These are phyloP conservation scores for Cantharis rufa DNA, from an alignment of 2,888 invertebrate genomes.

Conservation along the genomic window DNA sequence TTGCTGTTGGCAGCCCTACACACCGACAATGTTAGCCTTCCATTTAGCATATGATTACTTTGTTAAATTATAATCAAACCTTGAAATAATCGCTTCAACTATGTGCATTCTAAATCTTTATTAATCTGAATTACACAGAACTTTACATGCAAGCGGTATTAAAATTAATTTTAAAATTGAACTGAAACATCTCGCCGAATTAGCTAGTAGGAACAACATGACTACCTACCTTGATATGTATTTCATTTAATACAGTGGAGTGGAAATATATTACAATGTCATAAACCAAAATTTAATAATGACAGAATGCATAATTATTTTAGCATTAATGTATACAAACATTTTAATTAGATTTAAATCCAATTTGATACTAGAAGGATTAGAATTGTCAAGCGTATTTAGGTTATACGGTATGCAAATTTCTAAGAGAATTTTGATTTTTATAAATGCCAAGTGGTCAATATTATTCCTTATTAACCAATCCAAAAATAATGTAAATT, in stretches of 20 bases:
- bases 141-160: background rate
- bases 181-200: background rate
- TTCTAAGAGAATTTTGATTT: background rate
- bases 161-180: background rate
- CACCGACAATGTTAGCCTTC: too few species aligned
- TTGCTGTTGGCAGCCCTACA: too few species aligned
- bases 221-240: background rate
- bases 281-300: background rate
- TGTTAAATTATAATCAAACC: too few species aligned
- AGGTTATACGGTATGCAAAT: background rate
- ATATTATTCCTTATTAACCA: background rate
- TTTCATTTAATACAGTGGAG: background rate
- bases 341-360: background rate
- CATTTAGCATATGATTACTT: too few species aligned
- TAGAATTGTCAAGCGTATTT: background rate
- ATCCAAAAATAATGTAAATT: background rate
- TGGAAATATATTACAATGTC: background rate
- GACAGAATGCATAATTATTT: background rate
- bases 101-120: too few species aligned
- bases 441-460: background rate
- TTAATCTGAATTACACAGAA: too few species aligned
- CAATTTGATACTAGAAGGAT: background rate
- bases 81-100: too few species aligned
- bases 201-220: background rate
- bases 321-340: background rate